Evolutionary conservation across 2,113 vertebrate genomes (phyloP), one percentile per base, ranked within the genome.

Genomic region (Antennarius striatus): DNA sequence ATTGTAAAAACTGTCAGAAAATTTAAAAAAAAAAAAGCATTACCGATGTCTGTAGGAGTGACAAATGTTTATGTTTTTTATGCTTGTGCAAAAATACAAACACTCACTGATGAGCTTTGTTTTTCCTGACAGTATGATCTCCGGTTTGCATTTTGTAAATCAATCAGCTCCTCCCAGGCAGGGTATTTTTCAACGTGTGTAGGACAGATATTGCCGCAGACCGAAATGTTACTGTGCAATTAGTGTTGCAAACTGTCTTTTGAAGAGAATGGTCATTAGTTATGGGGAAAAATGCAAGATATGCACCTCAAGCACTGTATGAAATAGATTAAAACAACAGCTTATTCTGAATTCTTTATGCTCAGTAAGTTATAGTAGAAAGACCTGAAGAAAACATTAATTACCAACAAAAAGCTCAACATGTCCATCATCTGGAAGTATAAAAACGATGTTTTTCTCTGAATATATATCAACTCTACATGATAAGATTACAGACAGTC

Each of bases 51-150:
- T 84, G 36, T 39, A 71, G 56, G 43, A 58, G 39, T 80, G 62
- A 80, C 71, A 82, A 75, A 78, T 83, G 62, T 80, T 64, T 72
- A 51, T 79, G 59, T 72, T 60, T 22, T 63, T 63, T 63, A 48
- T 62, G 40, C 58, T 70, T 71, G 56, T 56, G 46, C 56, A 71
- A 71, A 77, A 55, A 12, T 58, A 58, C 48, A 74, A 57, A 80
- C 47, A 76, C 36, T 48, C 55, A 50, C 72, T 73, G 70, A 67
- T 70, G 62, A 68, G 60, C 63, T 63, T 77, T 85, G 71, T 85
- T 67, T 79, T 65, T 48, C 48, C 45, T 83, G 83, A 76, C 79
- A 80, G 68, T 56, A 52, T 79, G 80, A 67, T 75, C 68, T 68
- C 76, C 22, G 2, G 51, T 71, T 86, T 80, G 63, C 62, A 54